phyloP scores from a whole-genome alignment of 2,888 invertebrate genomes.

The Orgyia antiqua region DNA sequence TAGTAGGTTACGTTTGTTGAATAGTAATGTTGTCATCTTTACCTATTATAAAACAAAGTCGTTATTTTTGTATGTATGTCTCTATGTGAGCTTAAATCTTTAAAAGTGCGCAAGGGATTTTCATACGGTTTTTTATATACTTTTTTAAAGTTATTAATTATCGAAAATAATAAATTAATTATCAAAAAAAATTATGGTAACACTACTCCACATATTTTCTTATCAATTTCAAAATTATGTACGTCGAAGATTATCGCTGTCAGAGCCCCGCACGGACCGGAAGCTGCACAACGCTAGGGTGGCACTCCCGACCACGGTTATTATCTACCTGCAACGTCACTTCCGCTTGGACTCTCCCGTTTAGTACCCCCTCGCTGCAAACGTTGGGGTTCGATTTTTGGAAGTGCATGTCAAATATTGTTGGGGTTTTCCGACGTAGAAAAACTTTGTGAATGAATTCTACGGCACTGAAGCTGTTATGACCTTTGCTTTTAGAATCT shows the following conservation, averaged over 20 bases:
- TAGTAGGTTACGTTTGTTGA: no score
- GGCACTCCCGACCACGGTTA: conserved; percentile 44
- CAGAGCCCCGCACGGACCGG: conserved; percentile 54
- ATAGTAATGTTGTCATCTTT: no score
- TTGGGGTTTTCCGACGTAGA: conserved; percentile 15
- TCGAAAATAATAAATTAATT: no score
- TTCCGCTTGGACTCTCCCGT: conserved; percentile 47
- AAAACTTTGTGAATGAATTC: conserved; percentile 20
- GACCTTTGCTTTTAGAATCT: no score
- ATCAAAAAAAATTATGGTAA: no score
- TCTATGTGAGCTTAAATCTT: no score
- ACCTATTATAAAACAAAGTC: no score
- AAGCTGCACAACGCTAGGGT: conserved; percentile 61
- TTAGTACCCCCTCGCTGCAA: conserved; percentile 28
- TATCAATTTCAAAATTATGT: conserved; percentile 63
- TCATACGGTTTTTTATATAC: no score
- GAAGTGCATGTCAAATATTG: conserved; percentile 24
- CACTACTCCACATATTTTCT: conserved; percentile 34
- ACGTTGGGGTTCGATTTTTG: conserved; percentile 36
- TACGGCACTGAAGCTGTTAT: conserved; percentile 6
- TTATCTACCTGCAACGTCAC: conserved; percentile 73
- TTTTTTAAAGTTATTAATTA: no score
- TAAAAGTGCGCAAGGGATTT: no score
- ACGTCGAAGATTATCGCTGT: conserved; percentile 69
- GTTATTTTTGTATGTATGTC: no score